These are phyloP conservation scores for Emmelina monodactyla DNA, from an alignment of 2,888 invertebrate genomes.

Conservation along the genomic window DNA sequence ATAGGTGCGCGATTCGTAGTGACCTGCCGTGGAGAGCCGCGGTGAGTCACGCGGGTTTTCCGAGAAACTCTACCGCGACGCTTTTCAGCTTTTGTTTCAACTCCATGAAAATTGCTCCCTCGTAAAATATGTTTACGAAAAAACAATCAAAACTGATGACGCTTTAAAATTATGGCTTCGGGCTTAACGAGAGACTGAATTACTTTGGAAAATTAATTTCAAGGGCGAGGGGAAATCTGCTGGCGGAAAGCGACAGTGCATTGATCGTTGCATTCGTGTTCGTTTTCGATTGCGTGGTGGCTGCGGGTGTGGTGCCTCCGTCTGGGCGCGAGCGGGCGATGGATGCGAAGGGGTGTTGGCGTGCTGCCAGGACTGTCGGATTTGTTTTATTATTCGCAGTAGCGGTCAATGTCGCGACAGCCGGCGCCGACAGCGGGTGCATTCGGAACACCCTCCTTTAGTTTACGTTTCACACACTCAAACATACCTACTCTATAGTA, in stretches of 20 bases:
- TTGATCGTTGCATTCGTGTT: slow-evolving; percentile 21
- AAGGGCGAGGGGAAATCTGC: slow-evolving; percentile 18
- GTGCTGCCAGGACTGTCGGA: slow-evolving; percentile 51
- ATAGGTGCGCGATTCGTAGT: slow-evolving; percentile 50
- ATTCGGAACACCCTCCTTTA: neutral
- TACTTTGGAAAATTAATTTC: slow-evolving; percentile 10
- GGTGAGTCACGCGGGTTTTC: slow-evolving; percentile 63
- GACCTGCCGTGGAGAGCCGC: slow-evolving; percentile 46
- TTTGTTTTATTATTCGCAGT: slow-evolving; percentile 61
- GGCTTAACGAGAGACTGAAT: neutral
- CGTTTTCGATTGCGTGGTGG: neutral
- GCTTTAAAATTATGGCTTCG: neutral
- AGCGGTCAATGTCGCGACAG: slow-evolving; percentile 63
- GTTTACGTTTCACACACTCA: neutral
- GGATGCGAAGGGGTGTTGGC: slow-evolving; percentile 53
- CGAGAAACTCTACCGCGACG: slow-evolving; percentile 46
- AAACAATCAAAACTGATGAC: neutral
- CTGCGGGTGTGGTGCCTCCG: neutral
- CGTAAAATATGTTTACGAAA: neutral
- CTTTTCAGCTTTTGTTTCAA: too few species aligned
- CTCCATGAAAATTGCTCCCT: slow-evolving; percentile 33
- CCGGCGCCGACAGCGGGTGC: slow-evolving; percentile 28
- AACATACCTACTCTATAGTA: too few species aligned
- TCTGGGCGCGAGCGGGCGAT: slow-evolving; percentile 20
- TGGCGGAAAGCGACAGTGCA: slow-evolving; percentile 30